These are phyloP conservation scores for Colius striatus DNA, from an alignment of 2,113 vertebrate species.

Conservation along the genomic window DNA sequence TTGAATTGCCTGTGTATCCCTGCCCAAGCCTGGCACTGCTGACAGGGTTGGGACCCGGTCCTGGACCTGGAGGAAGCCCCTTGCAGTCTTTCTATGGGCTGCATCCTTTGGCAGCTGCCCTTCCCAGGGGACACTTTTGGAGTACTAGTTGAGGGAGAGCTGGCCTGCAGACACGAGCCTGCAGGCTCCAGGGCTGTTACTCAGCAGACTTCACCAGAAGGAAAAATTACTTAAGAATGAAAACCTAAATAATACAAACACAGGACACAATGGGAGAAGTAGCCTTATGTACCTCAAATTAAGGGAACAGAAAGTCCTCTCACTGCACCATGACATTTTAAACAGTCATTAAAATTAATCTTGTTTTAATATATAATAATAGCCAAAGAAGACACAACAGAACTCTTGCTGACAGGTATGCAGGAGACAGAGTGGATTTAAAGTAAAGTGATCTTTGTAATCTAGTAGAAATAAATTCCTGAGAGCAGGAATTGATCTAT, in stretches of 20 bases:
- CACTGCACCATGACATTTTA: neutral
- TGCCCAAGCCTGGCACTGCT: neutral
- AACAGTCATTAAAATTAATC: neutral
- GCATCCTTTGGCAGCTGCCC: fast-evolving
- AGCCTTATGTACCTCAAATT: neutral
- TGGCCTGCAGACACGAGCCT: neutral
- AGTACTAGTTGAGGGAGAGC: neutral
- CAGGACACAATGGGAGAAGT: neutral
- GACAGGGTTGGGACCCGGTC: neutral
- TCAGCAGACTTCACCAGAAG: neutral
- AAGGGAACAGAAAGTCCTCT: neutral
- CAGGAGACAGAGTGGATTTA: neutral
- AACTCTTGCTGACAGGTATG: neutral
- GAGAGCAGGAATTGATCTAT: neutral
- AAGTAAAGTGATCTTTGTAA: neutral
- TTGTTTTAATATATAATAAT: slow-evolving; percentile 18
- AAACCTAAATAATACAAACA: neutral
- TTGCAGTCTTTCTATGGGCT: neutral
- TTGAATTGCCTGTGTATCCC: fast-evolving
- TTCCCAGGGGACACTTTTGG: neutral
- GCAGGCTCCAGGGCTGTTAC: neutral
- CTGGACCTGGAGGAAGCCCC: neutral
- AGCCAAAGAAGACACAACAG: neutral
- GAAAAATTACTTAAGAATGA: neutral
- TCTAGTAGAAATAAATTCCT: slow-evolving; percentile 8